These are phyloP conservation scores for Pithys albifrons DNA, from an alignment of 2,113 vertebrate species.

Conservation along the genomic window DNA sequence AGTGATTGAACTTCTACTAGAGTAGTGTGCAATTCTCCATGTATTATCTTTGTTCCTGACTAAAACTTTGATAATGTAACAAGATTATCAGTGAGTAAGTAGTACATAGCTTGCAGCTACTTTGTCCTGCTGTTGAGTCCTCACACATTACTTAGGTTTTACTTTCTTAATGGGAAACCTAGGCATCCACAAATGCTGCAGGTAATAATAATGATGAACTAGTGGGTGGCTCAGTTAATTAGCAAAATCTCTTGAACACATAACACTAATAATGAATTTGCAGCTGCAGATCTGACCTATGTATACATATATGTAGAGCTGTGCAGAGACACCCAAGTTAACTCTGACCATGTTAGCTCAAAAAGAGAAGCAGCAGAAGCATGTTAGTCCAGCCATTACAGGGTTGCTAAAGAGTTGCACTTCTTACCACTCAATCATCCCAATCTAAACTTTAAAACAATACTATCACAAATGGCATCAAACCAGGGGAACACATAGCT, in stretches of 20 bases:
- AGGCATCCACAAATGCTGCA: background rate
- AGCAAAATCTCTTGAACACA: background rate
- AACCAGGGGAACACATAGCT: background rate
- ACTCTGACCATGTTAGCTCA: background rate
- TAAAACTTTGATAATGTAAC: background rate
- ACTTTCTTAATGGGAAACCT: background rate
- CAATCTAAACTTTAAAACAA: background rate
- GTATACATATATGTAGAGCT: background rate
- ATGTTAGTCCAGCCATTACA: background rate
- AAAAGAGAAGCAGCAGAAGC: background rate
- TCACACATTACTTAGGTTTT: constrained; percentile 8
- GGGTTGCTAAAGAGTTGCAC: background rate
- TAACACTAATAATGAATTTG: background rate
- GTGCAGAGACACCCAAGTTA: background rate
- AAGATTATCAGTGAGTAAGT: background rate
- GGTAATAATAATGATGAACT: background rate
- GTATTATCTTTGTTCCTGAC: background rate
- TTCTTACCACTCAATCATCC: background rate
- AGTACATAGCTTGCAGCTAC: background rate
- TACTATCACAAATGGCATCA: background rate
- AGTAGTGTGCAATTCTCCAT: background rate
- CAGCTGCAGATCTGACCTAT: background rate
- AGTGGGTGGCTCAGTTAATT: constrained; percentile 5
- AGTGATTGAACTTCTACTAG: background rate
- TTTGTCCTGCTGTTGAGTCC: background rate